Evolutionary conservation across 2,113 vertebrate genomes (phyloP), one percentile per base, ranked within the genome.

Genomic region (Istiophorus platypterus): DNA sequence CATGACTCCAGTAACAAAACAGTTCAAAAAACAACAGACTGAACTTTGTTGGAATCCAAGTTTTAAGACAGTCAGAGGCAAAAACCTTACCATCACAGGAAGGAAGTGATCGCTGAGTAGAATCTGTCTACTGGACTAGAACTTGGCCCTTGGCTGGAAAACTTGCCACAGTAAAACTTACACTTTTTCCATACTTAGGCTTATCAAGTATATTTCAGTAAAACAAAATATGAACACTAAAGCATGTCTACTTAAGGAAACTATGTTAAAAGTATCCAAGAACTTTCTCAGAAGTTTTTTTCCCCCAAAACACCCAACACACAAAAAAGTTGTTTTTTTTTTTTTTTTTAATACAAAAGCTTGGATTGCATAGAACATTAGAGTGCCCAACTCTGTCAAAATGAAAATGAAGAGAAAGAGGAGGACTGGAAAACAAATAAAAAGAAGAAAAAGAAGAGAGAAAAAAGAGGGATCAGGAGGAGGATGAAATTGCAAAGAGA

Each of bases 371-470:
- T 49, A 67, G 27, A 61, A 18, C 37, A 54, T 59, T 65, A 1
- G 12, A 61, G 54, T 78, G 67, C 78, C 58, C 61, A 22, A 22
- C 52, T 63, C 66, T 10, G 49, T 41, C 18, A 63, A 80, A 80
- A 79, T 49, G 34, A 24, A 61, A 56, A 34, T 26, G 8, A 67
- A 20, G 31, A 0, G 14, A 45, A 62, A 24, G 26, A 66, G 20
- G 8, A 70, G 75, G n/a, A 62, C 1, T 62, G n/a, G 42, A 14
- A 49, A 56, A 70, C 26, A 57, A 68, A 56, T 12, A 56, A 49
- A 15, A 37, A 41, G 1, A 17, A 15, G 22, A 24, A 26, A 37
- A 18, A 20, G 2, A 39, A 9, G 54, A 31, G 15, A n/a, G 24
- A 26, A 26, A 15, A 64, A 8, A 0, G 17, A 65, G 31, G 31